phyloP scores from a whole-genome alignment of 2,797 vertebrate species.

The Odontamblyopus rebecca region DNA sequence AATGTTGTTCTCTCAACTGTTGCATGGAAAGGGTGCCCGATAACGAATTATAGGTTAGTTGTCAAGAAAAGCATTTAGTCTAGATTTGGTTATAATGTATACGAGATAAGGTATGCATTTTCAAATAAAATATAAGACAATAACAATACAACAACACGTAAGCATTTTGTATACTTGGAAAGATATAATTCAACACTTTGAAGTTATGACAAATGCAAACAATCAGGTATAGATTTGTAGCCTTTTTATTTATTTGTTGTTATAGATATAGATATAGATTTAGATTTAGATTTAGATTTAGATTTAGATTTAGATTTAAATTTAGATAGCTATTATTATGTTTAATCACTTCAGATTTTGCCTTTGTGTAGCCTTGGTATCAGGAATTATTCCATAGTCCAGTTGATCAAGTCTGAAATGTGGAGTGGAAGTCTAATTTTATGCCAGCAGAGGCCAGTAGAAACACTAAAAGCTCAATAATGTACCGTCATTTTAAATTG shows the following conservation, averaged over 20 bases:
- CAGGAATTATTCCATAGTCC: not conserved
- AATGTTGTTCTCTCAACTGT: constrained; percentile 7
- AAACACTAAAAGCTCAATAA: not conserved
- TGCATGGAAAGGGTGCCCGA: not conserved
- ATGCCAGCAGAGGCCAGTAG: not conserved
- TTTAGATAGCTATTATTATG: too few species aligned
- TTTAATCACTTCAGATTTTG: too few species aligned
- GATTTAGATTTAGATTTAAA: too few species aligned
- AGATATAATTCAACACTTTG: too few species aligned
- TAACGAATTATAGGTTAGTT: not conserved
- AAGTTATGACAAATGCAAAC: too few species aligned
- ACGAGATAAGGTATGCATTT: not conserved
- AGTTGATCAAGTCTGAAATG: not conserved
- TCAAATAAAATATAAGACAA: not conserved
- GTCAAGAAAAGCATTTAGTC: not conserved
- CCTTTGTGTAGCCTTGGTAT: not conserved
- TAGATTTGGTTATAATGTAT: not conserved
- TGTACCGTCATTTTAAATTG: not conserved
- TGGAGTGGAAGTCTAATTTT: not conserved
- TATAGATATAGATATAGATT: too few species aligned
- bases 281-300: too few species aligned
- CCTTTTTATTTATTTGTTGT: too few species aligned
- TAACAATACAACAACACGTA: too few species aligned
- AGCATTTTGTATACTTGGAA: too few species aligned
- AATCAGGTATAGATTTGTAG: too few species aligned